Percentiles rank a stretch among this genome's conserved stretches.
Evolutionary conservation across 2,888 invertebrate genomes (phyloP).

Genomic region (Cephus runcator): DNA sequence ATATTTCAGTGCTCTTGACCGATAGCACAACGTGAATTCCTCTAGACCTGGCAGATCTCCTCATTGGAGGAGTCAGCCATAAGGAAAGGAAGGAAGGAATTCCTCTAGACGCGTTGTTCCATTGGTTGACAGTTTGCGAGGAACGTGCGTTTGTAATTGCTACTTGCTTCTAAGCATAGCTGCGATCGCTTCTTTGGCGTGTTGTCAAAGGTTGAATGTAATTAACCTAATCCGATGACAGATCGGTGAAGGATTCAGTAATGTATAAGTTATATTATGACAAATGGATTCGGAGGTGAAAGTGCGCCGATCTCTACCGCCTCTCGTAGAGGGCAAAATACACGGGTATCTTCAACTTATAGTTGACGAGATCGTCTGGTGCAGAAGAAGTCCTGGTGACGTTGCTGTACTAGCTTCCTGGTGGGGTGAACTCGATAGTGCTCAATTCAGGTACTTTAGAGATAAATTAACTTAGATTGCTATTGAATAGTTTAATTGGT

Average conservation of each 20-base stretch:
- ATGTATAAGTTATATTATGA: conserved; percentile 21
- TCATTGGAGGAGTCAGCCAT: no score
- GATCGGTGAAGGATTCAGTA: conserved; percentile 19
- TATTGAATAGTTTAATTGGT: background rate
- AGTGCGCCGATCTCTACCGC: conserved; percentile 53
- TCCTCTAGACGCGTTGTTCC: no score
- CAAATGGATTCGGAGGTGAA: conserved; percentile 51
- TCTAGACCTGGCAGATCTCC: no score
- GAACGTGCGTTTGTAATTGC: no score
- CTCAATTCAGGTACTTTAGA: conserved; percentile 51
- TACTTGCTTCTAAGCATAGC: background rate
- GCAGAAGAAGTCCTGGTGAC: conserved; percentile 48
- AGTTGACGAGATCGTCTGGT: conserved; percentile 59
- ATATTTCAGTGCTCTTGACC: no score
- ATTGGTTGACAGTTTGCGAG: no score
- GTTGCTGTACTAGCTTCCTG: conserved; percentile 55
- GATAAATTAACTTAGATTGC: background rate
- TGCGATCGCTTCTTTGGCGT: background rate
- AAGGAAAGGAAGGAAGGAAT: no score
- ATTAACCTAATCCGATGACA: conserved; percentile 22
- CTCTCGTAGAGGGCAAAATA: conserved; percentile 59
- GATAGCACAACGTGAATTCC: no score
- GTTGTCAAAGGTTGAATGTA: conserved; percentile 4
- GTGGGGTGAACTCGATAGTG: conserved; percentile 61
- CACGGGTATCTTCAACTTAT: conserved; percentile 56